Base-by-base conservation (phyloP, 2,797 vertebrate species). In the Enteromius radiatus region DNA sequence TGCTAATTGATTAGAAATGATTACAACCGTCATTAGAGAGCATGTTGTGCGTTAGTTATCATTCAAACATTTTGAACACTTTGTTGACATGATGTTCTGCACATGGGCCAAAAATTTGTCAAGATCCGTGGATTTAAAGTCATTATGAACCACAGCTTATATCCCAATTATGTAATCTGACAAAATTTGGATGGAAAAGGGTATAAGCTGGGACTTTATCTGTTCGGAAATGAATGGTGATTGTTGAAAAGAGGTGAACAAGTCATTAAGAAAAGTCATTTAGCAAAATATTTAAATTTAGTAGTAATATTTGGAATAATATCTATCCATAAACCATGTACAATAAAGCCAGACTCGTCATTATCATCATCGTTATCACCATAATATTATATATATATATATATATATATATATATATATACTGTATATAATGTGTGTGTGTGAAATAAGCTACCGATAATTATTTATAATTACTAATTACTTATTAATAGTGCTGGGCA, bases 1-100 rank as follows among this genome's bases (percentile, higher is more conserved):
- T 65, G 43, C 15, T 47, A 65, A 65, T 38, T 47, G 14, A 45
- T 71, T 71, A 61, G 8, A 47, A 80, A 71, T 38, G 0, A 81
- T 47, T 47, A n/a, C 43, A 49, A 52, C 15, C 1, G 38, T 49
- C 5, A 56, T 79, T 10, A 21, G 36, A 26, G 23, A 26, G 52
- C 61, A 64, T 59, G 49, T 43, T 43, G 59, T 4, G n/a, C 14
- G 12, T 12, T 17, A 26, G 19, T 65, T 65, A 78, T 47, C 23
- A 3, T 26, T 78, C 45, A 26, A 41, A 68, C n/a, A 78, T 28
- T 68, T 21, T 71, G 45, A 3, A 21, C 12, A 26, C 26, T 47
- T 21, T 41, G 52, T 26, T 76, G 36, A 41, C 36, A 41, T 76
- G 1, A 17, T 71, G 38, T 69, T 12, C 17, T 59, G n/a, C 28